Percentiles rank a stretch among this genome's conserved stretches.
These are phyloP conservation scores for Drosophila kanekoi DNA, from an alignment of 2,888 invertebrate species.

Conservation along the genomic window DNA sequence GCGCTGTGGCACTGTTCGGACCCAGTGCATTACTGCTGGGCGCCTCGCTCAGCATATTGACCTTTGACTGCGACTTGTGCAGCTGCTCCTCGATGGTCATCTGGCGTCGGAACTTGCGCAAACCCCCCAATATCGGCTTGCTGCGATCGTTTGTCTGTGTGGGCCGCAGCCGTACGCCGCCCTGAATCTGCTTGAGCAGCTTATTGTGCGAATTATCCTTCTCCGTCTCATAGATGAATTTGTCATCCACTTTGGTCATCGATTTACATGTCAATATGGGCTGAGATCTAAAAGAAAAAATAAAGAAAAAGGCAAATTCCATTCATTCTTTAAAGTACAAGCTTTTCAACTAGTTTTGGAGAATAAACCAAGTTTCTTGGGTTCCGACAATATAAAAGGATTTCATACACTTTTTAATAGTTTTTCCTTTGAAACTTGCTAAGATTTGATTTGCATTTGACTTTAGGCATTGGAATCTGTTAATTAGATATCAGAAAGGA, in stretches of 20 bases:
- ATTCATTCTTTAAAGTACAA: no score
- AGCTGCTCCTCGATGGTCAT: slow-evolving; percentile 96
- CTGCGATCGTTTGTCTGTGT: slow-evolving; percentile 94
- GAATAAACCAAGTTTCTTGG: no score
- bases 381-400: no score
- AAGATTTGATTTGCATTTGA: no score
- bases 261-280: slow-evolving; percentile 87
- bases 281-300: slow-evolving; percentile 86
- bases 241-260: slow-evolving; percentile 90
- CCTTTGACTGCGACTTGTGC: slow-evolving; percentile 92
- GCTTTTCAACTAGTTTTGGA: no score
- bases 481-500: no score
- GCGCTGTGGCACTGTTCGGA: slow-evolving; percentile 35
- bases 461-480: no score
- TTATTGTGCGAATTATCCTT: slow-evolving; percentile 92
- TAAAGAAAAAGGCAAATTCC: no score
- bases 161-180: slow-evolving; percentile 91
- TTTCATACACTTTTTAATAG: no score
- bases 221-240: slow-evolving; percentile 95
- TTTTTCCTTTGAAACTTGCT: no score
- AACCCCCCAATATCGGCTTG: slow-evolving; percentile 92
- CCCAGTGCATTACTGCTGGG: slow-evolving; percentile 68
- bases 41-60: slow-evolving; percentile 84
- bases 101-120: slow-evolving; percentile 94
- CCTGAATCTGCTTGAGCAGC: slow-evolving; percentile 92